Conservation (phyloP, 2,113 vertebrate species). For the Phalacrocorax pelagicus region DNA sequence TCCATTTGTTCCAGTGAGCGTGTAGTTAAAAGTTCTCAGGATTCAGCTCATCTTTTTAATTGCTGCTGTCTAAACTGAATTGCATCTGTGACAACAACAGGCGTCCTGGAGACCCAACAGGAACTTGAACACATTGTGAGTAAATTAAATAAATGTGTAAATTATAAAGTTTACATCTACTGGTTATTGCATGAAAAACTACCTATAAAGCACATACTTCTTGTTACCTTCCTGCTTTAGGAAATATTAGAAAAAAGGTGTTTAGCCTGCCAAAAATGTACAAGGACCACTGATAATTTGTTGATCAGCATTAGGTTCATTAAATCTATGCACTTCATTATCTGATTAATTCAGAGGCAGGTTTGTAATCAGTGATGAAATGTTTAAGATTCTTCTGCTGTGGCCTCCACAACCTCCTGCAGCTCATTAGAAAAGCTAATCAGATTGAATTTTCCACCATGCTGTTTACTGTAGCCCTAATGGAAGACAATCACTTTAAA, state of each 20-base stretch:
- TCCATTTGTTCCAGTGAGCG: neutral
- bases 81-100: neutral
- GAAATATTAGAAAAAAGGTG: neutral
- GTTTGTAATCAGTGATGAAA: conserved; percentile 62
- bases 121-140: neutral
- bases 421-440: conserved; percentile 68
- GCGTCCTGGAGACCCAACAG: neutral
- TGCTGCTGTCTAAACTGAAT: conserved; percentile 24
- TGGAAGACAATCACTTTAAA: conserved; percentile 62
- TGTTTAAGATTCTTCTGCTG: conserved; percentile 52
- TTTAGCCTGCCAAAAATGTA: conserved; percentile 1
- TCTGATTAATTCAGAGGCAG: conserved; percentile 60
- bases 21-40: neutral
- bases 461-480: conserved; percentile 65
- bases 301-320: conserved; percentile 52
- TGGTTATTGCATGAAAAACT: neutral
- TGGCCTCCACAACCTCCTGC: conserved; percentile 49
- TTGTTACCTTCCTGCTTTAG: neutral
- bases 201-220: neutral
- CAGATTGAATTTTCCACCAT: conserved; percentile 60
- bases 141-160: conserved; percentile 19
- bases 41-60: conserved; percentile 20
- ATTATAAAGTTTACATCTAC: neutral
- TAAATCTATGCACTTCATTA: conserved; percentile 51
- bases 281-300: conserved; percentile 26